phyloP scores from a whole-genome alignment of 2,888 invertebrate genomes.

The Scaptodrosophila latifasciaeformis region DNA sequence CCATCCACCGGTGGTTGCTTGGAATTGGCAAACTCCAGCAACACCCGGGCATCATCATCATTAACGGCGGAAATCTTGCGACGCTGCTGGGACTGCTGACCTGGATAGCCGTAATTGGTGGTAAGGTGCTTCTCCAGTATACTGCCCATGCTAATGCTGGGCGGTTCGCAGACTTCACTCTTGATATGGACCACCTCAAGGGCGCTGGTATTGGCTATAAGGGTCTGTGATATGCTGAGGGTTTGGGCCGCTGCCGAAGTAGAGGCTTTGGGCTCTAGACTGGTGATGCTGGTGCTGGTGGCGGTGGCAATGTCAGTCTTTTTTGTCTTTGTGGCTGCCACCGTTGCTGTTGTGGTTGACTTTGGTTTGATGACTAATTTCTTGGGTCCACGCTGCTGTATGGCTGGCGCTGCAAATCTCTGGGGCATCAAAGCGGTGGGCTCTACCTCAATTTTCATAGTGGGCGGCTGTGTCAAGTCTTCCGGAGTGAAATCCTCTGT shows the following conservation, averaged over 20 bases:
- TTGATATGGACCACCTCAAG: conserved; percentile 58
- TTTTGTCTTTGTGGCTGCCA: conserved; percentile 39
- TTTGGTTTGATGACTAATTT: conserved; percentile 74
- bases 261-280: conserved; percentile 24
- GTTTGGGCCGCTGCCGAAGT: conserved; percentile 19
- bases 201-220: no score
- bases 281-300: conserved; percentile 27
- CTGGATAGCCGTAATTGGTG: conserved; percentile 20
- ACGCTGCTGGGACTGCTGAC: conserved; percentile 8
- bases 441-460: conserved; percentile 56
- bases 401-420: conserved; percentile 49
- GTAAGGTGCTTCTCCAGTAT: conserved; percentile 69
- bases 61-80: conserved; percentile 45
- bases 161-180: conserved; percentile 48
- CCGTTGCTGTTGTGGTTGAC: conserved; percentile 34
- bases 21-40: conserved; percentile 69
- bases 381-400: conserved; percentile 63
- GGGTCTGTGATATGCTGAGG: conserved; percentile 40
- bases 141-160: conserved; percentile 37
- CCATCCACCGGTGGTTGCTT: conserved; percentile 46
- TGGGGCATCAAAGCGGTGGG: conserved; percentile 43
- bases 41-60: conserved; percentile 68
- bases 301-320: conserved; percentile 48
- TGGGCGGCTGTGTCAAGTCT: conserved; percentile 55
- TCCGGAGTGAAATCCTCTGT: conserved; percentile 42